phyloP scores from a whole-genome alignment of 2,888 invertebrate genomes.

The Acheta domesticus region DNA sequence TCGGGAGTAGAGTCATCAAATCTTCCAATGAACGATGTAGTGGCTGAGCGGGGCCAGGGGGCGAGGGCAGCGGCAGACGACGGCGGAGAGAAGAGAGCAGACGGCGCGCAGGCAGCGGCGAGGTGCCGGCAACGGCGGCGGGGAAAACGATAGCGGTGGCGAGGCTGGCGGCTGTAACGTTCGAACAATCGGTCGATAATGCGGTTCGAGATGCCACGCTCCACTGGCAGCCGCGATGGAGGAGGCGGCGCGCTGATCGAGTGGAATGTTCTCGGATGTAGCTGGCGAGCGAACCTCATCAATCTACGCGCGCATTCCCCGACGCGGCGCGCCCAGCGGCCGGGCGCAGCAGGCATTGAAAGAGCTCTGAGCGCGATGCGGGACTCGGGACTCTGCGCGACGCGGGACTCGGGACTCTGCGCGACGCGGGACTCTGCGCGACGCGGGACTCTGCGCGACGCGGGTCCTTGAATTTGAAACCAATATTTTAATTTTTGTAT shows the following conservation, averaged over 20 bases:
- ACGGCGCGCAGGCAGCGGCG: not conserved
- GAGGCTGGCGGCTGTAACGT: not conserved
- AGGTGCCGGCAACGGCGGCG: too few relatives aligned
- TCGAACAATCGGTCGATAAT: conserved; percentile 1
- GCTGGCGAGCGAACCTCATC: conserved; percentile 9
- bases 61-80: not conserved
- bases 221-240: not conserved
- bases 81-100: not conserved
- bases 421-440: too few relatives aligned
- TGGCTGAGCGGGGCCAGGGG: too few relatives aligned
- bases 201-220: not conserved
- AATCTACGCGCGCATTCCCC: not conserved
- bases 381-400: too few relatives aligned
- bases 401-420: too few relatives aligned
- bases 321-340: not conserved
- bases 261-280: not conserved
- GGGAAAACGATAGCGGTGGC: too few relatives aligned
- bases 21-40: too few relatives aligned
- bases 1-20: too few relatives aligned
- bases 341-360: not conserved
- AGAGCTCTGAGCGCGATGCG: not conserved
- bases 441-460: too few relatives aligned
- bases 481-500: too few relatives aligned
- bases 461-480: too few relatives aligned
- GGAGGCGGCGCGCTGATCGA: not conserved